phyloP scores from a whole-genome alignment of 2,888 invertebrate species.

The Nasonovia ribisnigri region DNA sequence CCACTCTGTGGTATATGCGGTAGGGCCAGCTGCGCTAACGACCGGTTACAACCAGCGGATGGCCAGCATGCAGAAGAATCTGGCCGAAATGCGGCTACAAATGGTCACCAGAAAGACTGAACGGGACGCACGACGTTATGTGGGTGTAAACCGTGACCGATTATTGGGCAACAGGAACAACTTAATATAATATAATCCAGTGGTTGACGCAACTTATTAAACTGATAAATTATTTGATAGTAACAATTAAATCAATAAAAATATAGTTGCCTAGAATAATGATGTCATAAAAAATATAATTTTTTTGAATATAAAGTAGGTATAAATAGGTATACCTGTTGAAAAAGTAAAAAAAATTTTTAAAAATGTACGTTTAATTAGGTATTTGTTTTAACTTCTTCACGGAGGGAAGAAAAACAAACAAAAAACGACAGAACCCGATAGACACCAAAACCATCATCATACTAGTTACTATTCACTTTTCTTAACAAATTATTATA shows the following conservation, averaged over 20 bases:
- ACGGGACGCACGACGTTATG: background rate
- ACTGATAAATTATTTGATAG: background rate
- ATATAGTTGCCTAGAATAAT: background rate
- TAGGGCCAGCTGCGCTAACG: background rate
- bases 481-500: too few species aligned
- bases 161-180: background rate
- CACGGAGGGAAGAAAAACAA: too few species aligned
- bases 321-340: too few species aligned
- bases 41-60: background rate
- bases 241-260: background rate
- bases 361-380: background rate
- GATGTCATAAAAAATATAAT: background rate
- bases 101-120: background rate
- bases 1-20: background rate
- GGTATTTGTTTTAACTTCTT: background rate
- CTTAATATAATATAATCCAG: background rate
- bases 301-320: background rate
- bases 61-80: background rate
- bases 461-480: too few species aligned
- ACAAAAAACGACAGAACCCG: too few species aligned
- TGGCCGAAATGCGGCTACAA: background rate
- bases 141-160: background rate
- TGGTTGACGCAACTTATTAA: background rate
- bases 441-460: too few species aligned
- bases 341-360: background rate